These are phyloP conservation scores for Darevskia nairensis DNA, from an alignment of 2,797 vertebrate species.

Conservation along the genomic window DNA sequence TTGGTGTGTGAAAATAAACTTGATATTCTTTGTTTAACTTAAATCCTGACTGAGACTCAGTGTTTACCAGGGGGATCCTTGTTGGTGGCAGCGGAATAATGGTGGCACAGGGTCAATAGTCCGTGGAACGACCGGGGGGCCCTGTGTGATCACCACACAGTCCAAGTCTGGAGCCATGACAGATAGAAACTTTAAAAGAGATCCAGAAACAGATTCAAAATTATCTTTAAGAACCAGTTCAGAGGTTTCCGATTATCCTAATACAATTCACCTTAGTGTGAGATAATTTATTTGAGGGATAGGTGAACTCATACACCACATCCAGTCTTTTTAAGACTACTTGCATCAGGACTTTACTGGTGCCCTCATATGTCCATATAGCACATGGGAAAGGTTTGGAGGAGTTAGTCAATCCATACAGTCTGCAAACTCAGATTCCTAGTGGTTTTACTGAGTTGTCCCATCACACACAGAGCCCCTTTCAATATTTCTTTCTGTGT, in stretches of 20 bases:
- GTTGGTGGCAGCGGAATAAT: too few relatives aligned
- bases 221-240: not conserved
- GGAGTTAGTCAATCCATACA: too few relatives aligned
- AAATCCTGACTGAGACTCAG: too few relatives aligned
- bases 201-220: not conserved
- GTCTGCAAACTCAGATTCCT: not conserved
- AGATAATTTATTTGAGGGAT: not conserved
- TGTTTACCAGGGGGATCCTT: too few relatives aligned
- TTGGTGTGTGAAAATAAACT: too few relatives aligned
- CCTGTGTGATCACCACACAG: not conserved
- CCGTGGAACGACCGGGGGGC: too few relatives aligned
- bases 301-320: not conserved
- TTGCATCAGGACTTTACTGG: not conserved
- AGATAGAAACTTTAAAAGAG: not conserved
- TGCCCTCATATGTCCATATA: not conserved
- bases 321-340: not conserved
- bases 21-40: too few relatives aligned
- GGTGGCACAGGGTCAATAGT: too few relatives aligned
- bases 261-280: not conserved
- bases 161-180: not conserved
- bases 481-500: not conserved
- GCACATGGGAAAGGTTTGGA: not conserved
- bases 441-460: not conserved
- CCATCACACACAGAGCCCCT: not conserved
- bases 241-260: not conserved